Evolutionary conservation across 1,140 invertebrate species (phyloP).

Genomic region (Nymphalis io): DNA sequence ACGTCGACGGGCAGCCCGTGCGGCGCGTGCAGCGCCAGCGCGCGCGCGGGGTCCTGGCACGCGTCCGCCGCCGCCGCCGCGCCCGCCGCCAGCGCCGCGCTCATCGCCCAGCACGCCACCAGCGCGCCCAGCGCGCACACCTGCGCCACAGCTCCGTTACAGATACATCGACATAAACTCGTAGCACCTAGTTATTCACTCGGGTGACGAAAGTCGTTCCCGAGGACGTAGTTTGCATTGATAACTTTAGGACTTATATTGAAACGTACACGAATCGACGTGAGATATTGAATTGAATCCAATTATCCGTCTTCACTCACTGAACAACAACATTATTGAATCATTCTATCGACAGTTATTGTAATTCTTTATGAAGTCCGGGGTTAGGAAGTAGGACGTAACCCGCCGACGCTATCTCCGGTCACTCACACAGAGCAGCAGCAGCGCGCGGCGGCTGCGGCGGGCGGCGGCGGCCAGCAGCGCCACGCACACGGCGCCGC

Average conservation of each 20-base stretch:
- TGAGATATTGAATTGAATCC: too few relatives aligned
- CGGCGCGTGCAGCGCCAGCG: slow-evolving; percentile 88
- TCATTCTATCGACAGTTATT: too few relatives aligned
- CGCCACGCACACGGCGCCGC: slow-evolving; percentile 68
- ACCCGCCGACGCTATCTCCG: too few relatives aligned
- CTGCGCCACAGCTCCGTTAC: slow-evolving; percentile 64
- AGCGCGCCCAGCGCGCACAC: slow-evolving; percentile 93
- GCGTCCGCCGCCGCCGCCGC: slow-evolving; percentile 90
- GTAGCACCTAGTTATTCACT: too few relatives aligned
- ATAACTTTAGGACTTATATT: too few relatives aligned
- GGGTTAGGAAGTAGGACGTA: too few relatives aligned
- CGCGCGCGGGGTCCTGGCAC: slow-evolving; percentile 89
- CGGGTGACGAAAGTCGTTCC: too few relatives aligned
- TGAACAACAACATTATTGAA: too few relatives aligned
- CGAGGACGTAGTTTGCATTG: too few relatives aligned
- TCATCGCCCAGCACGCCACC: slow-evolving; percentile 94
- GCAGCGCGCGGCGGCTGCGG: slow-evolving; percentile 58
- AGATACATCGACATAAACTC: not conserved
- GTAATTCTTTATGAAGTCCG: too few relatives aligned
- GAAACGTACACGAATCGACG: too few relatives aligned
- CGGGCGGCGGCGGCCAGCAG: slow-evolving; percentile 68
- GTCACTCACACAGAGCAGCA: slow-evolving; percentile 82
- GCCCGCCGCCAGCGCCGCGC: slow-evolving; percentile 89
- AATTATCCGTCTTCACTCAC: too few relatives aligned
- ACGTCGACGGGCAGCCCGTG: slow-evolving; percentile 84